Evolutionary conservation across 2,888 invertebrate genomes (phyloP), one percentile per base, ranked within the genome.

Genomic region (Troilus luridus): DNA sequence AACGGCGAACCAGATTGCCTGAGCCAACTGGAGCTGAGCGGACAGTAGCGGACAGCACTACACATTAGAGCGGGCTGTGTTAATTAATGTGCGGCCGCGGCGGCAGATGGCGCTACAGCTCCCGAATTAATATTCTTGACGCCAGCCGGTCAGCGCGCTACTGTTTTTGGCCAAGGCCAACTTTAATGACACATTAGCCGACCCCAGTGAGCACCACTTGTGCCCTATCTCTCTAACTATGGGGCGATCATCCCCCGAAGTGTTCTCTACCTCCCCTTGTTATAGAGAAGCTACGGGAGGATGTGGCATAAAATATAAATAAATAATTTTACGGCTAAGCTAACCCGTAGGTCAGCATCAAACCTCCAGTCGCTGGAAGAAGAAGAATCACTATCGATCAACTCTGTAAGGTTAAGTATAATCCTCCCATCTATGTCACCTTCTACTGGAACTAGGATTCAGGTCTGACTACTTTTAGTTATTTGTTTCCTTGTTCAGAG

Each of bases 171-270:
- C 85, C 14, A 54, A 54, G 85, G 85, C 85, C 56, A 85, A 85
- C 85, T 85, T 85, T 85, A 85, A 85, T 85, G 85, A 58, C 85
- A 85, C 85, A 85, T 85, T 85, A 85, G 85, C 85, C 85, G 56
- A 21, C 21, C 85, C 85, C 56, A 56, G 56, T 85, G 56, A 85
- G n/a, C 85, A 85, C 85, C 85, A 85, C 85, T 85, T 85, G 85
- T 85, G 85, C 85, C 56, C 54, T 56, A 27, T 14, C 72, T 19
- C 27, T 10, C 72, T 27, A 77, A 77, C 72, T 77, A 77, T 27
- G 8, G 67, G 27, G 12, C 67, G 2, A 27, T 14, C 59, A 59
- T 59, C 59, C 59, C 12, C 67, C 24, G 27, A 24, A 24, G 67
- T 11, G 12, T 72, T 14, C 72, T 72, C 24, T 14, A 41, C 72